Conservation (phyloP, 2,888 invertebrate genomes). For the Malthinus seriepunctatus region DNA sequence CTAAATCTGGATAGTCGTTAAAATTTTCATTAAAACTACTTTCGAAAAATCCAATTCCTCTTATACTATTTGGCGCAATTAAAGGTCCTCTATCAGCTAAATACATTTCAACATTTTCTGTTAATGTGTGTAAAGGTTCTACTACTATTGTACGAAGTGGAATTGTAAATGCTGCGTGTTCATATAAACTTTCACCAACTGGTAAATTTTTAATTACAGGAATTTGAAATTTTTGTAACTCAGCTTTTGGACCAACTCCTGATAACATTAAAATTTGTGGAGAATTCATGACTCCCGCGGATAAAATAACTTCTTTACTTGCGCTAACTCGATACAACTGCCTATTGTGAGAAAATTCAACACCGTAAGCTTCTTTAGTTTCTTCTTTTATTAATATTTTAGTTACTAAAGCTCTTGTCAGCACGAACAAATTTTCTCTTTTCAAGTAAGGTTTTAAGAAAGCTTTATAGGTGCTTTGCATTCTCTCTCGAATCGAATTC, state of each 20-base stretch:
- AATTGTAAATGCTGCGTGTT: constrained; percentile 69
- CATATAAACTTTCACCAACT: constrained; percentile 44
- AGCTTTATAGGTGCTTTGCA: constrained; percentile 64
- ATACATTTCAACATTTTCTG: constrained; percentile 28
- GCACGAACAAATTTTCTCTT: constrained; percentile 63
- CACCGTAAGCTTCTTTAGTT: constrained; percentile 58
- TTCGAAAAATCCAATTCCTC: constrained; percentile 32
- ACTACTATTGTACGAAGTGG: constrained; percentile 57
- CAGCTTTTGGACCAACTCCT: constrained; percentile 39
- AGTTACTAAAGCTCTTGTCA: constrained; percentile 59
- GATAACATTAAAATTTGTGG: constrained; percentile 42
- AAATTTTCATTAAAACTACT: constrained; percentile 30
- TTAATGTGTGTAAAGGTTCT: constrained; percentile 10
- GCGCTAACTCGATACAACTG: constrained; percentile 57
- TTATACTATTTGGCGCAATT: constrained; percentile 33
- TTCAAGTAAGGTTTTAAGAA: constrained; percentile 59
- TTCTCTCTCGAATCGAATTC: constrained; percentile 62
- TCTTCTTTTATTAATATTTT: constrained; percentile 57
- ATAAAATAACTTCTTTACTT: constrained; percentile 70
- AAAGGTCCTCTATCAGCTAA: constrained; percentile 34
- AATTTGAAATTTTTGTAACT: constrained; percentile 34
- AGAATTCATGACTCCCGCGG: constrained; percentile 74
- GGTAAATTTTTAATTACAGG: constrained; percentile 36
- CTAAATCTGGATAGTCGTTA: constrained; percentile 39
- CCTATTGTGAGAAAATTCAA: constrained; percentile 58